Base-by-base conservation (phyloP, 1,140 invertebrate species). In the Eubasilissa regina region DNA sequence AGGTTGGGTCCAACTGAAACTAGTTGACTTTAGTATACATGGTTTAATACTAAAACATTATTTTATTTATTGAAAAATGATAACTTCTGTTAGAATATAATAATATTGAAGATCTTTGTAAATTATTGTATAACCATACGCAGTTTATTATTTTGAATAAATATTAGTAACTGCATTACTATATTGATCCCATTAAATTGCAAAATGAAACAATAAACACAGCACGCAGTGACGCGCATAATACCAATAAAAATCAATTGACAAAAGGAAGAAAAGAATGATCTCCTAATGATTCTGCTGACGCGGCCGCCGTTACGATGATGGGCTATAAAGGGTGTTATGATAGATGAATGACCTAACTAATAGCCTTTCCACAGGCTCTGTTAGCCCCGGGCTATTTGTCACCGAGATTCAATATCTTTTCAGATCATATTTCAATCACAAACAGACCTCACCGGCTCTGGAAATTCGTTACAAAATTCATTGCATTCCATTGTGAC, bases 381-480 rank as follows among this genome's bases (percentile, higher is more conserved):
- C 60, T 64, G 60, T 64, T 64, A 64, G 25, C 10, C 13, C 60
- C 11, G 48, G 70, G 51, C 70, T 55, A 73, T 73, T 73, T 73
- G 70, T 73, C 70, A 73, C 70, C 21, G 19, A 73, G 70, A 73
- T 73, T 73, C 70, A 73, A 73, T 73, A 73, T 56, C 47, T 73
- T 55, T 55, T 10, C 15, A 17, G 70, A 55, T 55, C 47, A 73
- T 73, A 73, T 73, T 73, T 73, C 70, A 73, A 73, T 73, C 70
- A 55, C 47, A 55, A 55, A 51, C 51, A 73, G 70, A 53, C 70
- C 70, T 19, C 47, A 35, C 21, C 48, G 11, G 13, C 19, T 47
- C 53, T 73, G 47, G 25, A 73, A 73, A 73, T 55, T 73, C 48
- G 70, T 55, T 53, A 73, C 48, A 51, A 56, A 73, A 73, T 73